These are phyloP conservation scores for Phaetusa simplex DNA, from an alignment of 2,113 vertebrate species.

Conservation along the genomic window DNA sequence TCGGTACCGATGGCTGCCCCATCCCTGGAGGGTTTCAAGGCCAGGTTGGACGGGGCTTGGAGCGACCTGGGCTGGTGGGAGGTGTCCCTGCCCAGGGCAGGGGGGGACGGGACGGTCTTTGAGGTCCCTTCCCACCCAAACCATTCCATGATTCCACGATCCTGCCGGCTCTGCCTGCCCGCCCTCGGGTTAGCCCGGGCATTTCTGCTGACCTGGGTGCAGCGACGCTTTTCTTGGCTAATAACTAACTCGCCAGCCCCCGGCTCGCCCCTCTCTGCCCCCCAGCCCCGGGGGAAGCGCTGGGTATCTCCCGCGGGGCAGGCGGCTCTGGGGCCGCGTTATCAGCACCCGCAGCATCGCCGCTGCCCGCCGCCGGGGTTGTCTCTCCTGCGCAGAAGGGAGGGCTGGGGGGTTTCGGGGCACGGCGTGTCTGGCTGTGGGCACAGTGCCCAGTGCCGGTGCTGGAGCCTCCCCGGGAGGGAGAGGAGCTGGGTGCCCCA, in stretches of 20 bases:
- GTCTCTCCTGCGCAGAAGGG: not conserved
- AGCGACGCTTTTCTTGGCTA: rapidly evolving
- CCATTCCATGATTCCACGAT: not conserved
- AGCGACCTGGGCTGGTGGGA: not conserved
- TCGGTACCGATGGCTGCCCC: not conserved
- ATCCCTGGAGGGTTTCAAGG: not conserved
- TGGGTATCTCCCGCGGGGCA: not conserved
- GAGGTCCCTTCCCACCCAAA: not conserved
- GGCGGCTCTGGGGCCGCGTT: not conserved
- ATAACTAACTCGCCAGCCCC: not conserved
- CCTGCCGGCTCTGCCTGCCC: not conserved
- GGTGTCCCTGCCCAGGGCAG: not conserved
- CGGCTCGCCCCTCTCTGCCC: not conserved
- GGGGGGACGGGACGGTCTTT: rapidly evolving
- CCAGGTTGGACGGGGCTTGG: not conserved
- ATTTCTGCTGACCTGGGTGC: not conserved
- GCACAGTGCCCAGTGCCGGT: not conserved
- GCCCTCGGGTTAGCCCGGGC: not conserved
- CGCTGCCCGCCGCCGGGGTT: not conserved
- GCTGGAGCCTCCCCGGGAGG: not conserved
- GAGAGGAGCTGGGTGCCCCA: not conserved
- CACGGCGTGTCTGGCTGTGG: not conserved
- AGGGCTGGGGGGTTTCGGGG: not conserved
- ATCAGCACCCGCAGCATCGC: not conserved
- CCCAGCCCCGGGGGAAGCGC: rapidly evolving